phyloP scores from a whole-genome alignment of 2,888 invertebrate species.

The Meiosimyza platycephala region DNA sequence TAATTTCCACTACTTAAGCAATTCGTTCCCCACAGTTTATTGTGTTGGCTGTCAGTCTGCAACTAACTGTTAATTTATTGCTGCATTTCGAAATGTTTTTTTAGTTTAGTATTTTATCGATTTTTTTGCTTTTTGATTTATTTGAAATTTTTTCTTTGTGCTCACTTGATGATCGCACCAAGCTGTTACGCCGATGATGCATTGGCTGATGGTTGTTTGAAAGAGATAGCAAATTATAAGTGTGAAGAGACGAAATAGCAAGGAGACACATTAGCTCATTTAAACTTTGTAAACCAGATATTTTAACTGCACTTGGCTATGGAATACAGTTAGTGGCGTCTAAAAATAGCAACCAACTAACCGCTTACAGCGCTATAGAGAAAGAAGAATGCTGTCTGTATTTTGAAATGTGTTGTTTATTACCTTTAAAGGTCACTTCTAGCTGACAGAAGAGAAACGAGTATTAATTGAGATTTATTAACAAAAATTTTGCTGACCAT shows the following conservation, averaged over 20 bases:
- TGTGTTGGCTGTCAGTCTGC: constrained; percentile 24
- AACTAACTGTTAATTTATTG: constrained; percentile 18
- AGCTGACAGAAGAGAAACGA: too few relatives aligned
- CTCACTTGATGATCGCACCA: constrained; percentile 55
- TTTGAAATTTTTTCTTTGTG: constrained; percentile 56
- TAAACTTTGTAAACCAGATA: constrained; percentile 35
- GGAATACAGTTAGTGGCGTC: constrained; percentile 53
- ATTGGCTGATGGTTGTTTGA: constrained; percentile 1
- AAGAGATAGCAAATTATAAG: neutral
- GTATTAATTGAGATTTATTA: too few relatives aligned
- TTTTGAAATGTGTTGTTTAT: constrained; percentile 1
- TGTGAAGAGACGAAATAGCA: constrained; percentile 1
- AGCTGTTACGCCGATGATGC: constrained; percentile 12
- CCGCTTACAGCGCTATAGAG: neutral
- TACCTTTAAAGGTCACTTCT: constrained; percentile 24
- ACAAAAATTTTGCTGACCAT: too few relatives aligned
- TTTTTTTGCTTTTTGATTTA: constrained; percentile 56
- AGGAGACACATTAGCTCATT: neutral
- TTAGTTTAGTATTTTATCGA: constrained; percentile 36
- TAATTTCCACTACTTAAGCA: too few relatives aligned
- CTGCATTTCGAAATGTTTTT: constrained; percentile 37
- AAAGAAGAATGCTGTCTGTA: neutral
- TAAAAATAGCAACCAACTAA: constrained; percentile 30
- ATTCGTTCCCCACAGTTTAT: neutral
- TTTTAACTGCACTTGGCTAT: constrained; percentile 57